Evolutionary conservation across 2,113 vertebrate species (phyloP), one percentile per base, ranked within the genome.

Genomic region (Hemiprocne comata): DNA sequence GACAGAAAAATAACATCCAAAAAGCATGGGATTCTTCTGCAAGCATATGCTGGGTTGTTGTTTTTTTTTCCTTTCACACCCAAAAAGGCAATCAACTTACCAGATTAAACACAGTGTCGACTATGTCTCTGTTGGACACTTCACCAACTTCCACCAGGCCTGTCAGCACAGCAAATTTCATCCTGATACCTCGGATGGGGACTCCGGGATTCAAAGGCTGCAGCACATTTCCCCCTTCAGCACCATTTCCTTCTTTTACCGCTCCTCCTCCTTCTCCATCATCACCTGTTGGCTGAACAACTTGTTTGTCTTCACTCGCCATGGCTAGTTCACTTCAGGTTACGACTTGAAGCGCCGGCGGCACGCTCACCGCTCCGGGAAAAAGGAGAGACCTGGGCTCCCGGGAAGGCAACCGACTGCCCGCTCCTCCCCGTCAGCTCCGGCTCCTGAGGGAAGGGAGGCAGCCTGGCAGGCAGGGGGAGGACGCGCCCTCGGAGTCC

Each of bases 41-140:
- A 58, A 0, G 1, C 2, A 3, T 0, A 1, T 0, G 5, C n/a
- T 46, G 13, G 40, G 40, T 42, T 14, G 46, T 48, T 20, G 17
- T 18, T 48, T 48, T 48, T 48, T 26, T 48, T 21, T 48, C 25
- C 28, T 7, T 23, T 62, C 20, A 1, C 1, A 2, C 54, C 18
- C 11, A 6, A 64, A 57, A 53, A 33, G 6, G 6, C 34, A 48
- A 70, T 4, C 23, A 8, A 97, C 99, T 99, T 97, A 99, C 99
- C 99, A 99, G 98, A 96, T 99, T 99, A 96, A 99, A 99, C 51
- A 99, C 98, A 1, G 99, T 99, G 55, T 99, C 99, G 42, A 99
- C 99, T 38, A 99, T 98, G 95, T 99, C 99, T 92, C 98, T 98
- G 91, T 98, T 98, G 95, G 98, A 98, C 72, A 99, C 99, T 97